phyloP scores from a whole-genome alignment of 2,113 vertebrate species.

The Alligator sinensis region DNA sequence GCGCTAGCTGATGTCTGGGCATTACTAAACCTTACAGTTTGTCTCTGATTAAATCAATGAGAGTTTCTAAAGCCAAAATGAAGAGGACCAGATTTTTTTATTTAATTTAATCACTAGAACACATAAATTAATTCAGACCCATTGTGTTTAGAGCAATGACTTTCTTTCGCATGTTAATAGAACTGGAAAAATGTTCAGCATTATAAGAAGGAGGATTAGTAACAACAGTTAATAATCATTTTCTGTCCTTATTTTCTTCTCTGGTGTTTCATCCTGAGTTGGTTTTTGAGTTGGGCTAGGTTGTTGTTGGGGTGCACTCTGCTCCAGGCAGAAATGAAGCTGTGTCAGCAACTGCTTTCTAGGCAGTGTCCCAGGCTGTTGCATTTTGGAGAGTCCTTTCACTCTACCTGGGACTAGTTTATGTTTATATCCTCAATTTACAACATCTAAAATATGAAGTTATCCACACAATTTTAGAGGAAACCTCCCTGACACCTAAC shows the following conservation, averaged over 20 bases:
- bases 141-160: background rate
- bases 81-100: fast-evolving
- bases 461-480: background rate
- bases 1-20: background rate
- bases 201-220: fast-evolving
- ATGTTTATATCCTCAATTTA: background rate
- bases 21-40: background rate
- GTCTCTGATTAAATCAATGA: background rate
- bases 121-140: fast-evolving
- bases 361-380: background rate
- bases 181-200: background rate
- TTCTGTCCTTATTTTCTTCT: background rate
- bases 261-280: background rate
- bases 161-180: fast-evolving
- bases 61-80: background rate
- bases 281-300: background rate
- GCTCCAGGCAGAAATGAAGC: background rate
- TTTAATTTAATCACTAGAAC: fast-evolving
- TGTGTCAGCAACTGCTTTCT: background rate
- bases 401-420: background rate
- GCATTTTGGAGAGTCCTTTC: background rate
- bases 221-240: background rate
- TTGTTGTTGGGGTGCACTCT: background rate
- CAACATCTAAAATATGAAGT: background rate
- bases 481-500: background rate